Base-by-base conservation (phyloP, 2,113 vertebrate species). In the Anseranas semipalmata region DNA sequence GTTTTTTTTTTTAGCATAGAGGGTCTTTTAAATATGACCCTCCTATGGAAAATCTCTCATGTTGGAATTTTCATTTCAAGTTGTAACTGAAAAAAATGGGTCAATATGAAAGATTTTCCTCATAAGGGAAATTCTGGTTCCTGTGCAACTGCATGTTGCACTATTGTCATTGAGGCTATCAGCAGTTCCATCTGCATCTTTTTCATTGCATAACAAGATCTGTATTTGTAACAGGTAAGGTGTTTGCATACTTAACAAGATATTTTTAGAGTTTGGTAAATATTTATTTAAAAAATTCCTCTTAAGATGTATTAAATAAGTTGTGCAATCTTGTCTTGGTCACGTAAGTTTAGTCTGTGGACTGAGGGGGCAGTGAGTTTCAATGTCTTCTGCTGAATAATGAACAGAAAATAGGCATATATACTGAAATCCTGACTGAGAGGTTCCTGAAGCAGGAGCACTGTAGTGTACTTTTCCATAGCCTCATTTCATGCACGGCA, bases 381-480 rank as follows among this genome's bases (percentile, higher is more conserved):
- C 63, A 79, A 53, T 94, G 77, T 67, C 87, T 88, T 97, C 73
- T 74, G 37, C 76, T 95, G 91, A 89, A 81, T 85, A 94, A 96
- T 92, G 92, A 96, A 94, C 74, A 95, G 85, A 91, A 90, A 95
- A 93, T 60, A 89, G 76, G 81, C 41, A 67, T 39, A 86, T 66
- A 88, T 60, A 84, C 62, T 67, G 80, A 89, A 95, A 89, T 82
- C 52, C 68, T 91, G 91, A 60, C 83, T 78, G 85, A 94, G 80
- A 95, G 80, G 71, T 84, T 67, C 37, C 71, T 86, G 87, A 94
- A 97, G 74, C 65, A 89, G 83, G 60, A 87, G 85, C 71, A 66
- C 75, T 84, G 90, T 89, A 81, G 93, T 28, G 15, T 85, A 87
- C 87, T 98, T 98, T 98, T 97, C 96, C 94, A 97, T 95, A 70